A percentile compares a stretch with the other conserved stretches of the same genome.
These are phyloP conservation scores for Tridacna gigas DNA, from an alignment of 2,888 invertebrate genomes.

Conservation along the genomic window DNA sequence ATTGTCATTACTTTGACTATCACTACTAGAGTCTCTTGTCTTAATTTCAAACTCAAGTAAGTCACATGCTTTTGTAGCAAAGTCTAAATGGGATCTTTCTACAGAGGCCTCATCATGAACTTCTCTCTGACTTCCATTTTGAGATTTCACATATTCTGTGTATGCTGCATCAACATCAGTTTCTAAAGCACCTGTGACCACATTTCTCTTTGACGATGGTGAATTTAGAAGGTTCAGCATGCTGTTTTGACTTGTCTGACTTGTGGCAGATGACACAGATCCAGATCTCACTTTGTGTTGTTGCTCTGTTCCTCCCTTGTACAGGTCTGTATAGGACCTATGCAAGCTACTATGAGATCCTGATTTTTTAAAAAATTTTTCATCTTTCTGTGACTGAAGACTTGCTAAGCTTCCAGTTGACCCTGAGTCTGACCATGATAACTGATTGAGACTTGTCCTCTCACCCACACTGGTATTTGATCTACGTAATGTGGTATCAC, in stretches of 20 bases:
- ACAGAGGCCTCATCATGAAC: conserved; percentile 46
- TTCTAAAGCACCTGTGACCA: conserved; percentile 52
- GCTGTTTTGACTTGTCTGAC: conserved; percentile 53
- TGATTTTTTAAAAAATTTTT: conserved; percentile 10
- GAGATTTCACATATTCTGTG: conserved; percentile 35
- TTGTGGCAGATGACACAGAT: conserved; percentile 24
- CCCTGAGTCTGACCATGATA: conserved; percentile 63
- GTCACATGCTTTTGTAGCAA: conserved; percentile 59
- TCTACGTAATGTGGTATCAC: conserved; percentile 38
- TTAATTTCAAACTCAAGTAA: conserved; percentile 57
- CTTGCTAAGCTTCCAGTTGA: conserved; percentile 54
- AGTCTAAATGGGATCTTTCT: conserved; percentile 56
- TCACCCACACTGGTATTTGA: conserved; percentile 59
- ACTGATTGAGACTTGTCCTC: conserved; percentile 52
- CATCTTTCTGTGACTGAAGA: background rate
- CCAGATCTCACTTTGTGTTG: conserved; percentile 34
- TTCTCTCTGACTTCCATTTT: conserved; percentile 12
- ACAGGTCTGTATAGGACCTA: conserved; percentile 45
- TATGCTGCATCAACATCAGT: conserved; percentile 64
- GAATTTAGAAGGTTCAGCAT: conserved; percentile 51
- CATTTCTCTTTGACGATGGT: conserved; percentile 33
- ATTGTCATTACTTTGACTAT: conserved; percentile 27
- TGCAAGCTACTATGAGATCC: conserved; percentile 47
- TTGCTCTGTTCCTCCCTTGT: conserved; percentile 13
- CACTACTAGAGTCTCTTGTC: conserved; percentile 55